These are phyloP conservation scores for Tamandua tetradactyla DNA, from an alignment of 2,797 vertebrate species.

Conservation along the genomic window DNA sequence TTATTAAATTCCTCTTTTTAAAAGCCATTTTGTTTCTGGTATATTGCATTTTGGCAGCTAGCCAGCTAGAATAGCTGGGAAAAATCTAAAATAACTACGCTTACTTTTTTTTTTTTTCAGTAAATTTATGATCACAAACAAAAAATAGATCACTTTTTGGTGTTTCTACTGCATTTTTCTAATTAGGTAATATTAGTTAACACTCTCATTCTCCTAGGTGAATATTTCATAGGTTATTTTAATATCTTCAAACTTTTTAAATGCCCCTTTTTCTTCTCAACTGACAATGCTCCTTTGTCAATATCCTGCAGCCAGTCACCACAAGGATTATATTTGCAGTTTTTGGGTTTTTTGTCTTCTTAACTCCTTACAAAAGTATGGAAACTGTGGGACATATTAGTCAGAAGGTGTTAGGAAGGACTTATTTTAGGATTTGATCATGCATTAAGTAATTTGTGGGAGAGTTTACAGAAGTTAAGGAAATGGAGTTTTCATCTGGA, in stretches of 20 bases:
- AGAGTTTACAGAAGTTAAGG: background rate
- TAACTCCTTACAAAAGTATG: too few species aligned
- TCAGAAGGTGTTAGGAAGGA: background rate
- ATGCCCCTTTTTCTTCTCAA: background rate
- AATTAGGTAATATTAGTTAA: background rate
- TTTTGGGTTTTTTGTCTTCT: background rate
- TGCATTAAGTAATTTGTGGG: background rate
- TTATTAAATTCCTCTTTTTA: too few species aligned
- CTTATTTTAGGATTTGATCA: background rate
- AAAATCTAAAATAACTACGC: background rate
- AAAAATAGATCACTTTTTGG: background rate
- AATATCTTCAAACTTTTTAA: background rate
- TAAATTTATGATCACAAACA: background rate
- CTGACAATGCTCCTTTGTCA: background rate
- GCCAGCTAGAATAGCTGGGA: too few species aligned
- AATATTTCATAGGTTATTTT: background rate
- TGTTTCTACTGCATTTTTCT: background rate
- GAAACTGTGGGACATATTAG: background rate
- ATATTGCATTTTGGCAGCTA: too few species aligned
- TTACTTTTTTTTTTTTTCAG: too few species aligned
- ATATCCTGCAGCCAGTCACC: background rate
- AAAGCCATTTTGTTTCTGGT: too few species aligned
- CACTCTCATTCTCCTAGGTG: slow-evolving; percentile 10
- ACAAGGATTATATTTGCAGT: background rate
- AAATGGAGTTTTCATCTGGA: background rate